Percentiles rank a stretch among this genome's conserved stretches.
Conservation (phyloP, 2,797 vertebrate species). For the Brotula barbata region DNA sequence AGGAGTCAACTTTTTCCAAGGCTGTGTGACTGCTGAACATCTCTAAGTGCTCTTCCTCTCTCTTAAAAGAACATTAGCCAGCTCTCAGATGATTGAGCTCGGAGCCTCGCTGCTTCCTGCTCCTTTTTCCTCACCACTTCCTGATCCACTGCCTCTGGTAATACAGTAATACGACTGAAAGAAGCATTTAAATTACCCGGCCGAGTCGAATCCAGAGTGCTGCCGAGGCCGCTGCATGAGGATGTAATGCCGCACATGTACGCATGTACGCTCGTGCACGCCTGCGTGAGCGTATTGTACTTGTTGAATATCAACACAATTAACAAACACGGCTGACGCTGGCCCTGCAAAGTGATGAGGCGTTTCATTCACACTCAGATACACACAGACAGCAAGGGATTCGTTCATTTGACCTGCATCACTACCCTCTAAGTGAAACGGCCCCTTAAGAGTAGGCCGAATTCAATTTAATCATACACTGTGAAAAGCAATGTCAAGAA, state of each 20-base stretch:
- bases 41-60: slow-evolving; percentile 60
- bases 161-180: slow-evolving; percentile 28
- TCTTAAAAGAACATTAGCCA: slow-evolving; percentile 67
- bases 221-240: neutral
- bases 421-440: slow-evolving; percentile 42
- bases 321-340: slow-evolving; percentile 49
- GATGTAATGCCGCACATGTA: no score
- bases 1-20: slow-evolving; percentile 27
- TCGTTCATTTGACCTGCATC: slow-evolving; percentile 61
- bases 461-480: slow-evolving; percentile 68
- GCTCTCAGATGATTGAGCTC: slow-evolving; percentile 50
- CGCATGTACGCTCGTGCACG: slow-evolving; percentile 2
- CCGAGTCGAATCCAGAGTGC: slow-evolving; percentile 8
- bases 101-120: slow-evolving; percentile 55
- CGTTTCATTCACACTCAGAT: slow-evolving; percentile 66
- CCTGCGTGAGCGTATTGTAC: slow-evolving; percentile 14
- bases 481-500: slow-evolving; percentile 54
- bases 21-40: slow-evolving; percentile 57
- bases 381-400: slow-evolving; percentile 56
- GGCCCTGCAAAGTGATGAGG: slow-evolving; percentile 52
- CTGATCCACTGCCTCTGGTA: slow-evolving; percentile 49
- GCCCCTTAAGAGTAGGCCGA: slow-evolving; percentile 45
- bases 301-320: slow-evolving; percentile 47
- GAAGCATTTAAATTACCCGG: slow-evolving; percentile 7
- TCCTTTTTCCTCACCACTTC: slow-evolving; percentile 25